phyloP scores from a whole-genome alignment of 2,797 vertebrate species.

The Glossophaga mutica region DNA sequence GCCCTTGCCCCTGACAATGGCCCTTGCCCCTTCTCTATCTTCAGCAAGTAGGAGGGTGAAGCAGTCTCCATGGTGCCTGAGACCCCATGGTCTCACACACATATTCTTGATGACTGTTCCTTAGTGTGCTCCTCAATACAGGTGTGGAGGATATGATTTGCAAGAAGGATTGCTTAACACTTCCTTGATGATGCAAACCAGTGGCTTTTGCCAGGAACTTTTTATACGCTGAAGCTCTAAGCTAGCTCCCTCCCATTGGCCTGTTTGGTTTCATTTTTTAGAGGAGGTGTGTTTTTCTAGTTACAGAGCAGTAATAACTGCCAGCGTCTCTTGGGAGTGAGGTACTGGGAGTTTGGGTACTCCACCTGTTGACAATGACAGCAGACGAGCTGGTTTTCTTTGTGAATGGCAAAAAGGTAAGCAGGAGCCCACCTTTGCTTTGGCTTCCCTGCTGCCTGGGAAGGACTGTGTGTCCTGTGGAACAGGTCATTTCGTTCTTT shows the following conservation, averaged over 20 bases:
- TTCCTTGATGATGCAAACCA: slow-evolving; percentile 59
- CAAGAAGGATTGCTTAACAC: not conserved
- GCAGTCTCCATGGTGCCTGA: not conserved
- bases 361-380: slow-evolving; percentile 32
- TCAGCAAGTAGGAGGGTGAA: not conserved
- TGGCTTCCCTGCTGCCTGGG: not conserved
- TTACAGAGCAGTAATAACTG: not conserved
- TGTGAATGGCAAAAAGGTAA: slow-evolving; percentile 88
- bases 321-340: not conserved
- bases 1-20: not conserved
- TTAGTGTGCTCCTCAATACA: not conserved
- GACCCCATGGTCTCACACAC: not conserved
- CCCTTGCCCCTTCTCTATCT: not conserved
- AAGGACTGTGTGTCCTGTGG: not conserved
- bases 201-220: slow-evolving; percentile 56
- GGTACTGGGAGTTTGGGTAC: not conserved
- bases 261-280: slow-evolving; percentile 29
- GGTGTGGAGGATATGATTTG: not conserved
- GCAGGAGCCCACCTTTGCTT: slow-evolving; percentile 44
- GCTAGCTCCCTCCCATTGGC: slow-evolving; percentile 32
- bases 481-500: not conserved
- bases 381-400: slow-evolving; percentile 84
- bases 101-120: not conserved
- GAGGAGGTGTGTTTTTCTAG: slow-evolving; percentile 32
- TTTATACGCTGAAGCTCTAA: not conserved